Conservation (phyloP, 2,797 vertebrate species). For the Pristis pectinata region DNA sequence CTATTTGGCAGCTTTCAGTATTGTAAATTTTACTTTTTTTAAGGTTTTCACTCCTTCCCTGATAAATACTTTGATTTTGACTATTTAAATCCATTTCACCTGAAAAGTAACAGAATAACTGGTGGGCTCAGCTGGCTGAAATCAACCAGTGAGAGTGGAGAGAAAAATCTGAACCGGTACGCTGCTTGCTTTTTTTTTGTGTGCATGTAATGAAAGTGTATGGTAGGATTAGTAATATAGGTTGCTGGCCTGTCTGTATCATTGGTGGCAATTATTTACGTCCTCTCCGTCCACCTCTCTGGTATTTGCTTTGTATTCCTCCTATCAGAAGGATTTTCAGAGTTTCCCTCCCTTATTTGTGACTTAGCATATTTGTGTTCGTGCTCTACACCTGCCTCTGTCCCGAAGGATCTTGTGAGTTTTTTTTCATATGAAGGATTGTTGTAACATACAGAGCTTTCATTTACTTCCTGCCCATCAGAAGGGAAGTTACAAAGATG, state of each 20-base stretch:
- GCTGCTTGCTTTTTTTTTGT: neutral
- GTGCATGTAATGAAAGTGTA: too few relatives aligned
- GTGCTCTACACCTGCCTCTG: too few relatives aligned
- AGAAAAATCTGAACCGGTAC: neutral
- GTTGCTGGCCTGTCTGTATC: neutral
- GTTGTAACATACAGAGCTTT: neutral
- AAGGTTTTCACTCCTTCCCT: neutral
- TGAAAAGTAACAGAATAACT: neutral
- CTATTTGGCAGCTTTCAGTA: neutral
- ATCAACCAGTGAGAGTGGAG: neutral
- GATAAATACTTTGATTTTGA: neutral
- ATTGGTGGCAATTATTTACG: neutral
- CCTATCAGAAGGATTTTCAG: neutral
- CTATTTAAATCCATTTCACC: neutral
- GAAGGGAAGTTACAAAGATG: neutral
- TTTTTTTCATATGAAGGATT: neutral
- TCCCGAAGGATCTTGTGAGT: neutral
- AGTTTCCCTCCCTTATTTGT: neutral
- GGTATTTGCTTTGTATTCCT: neutral
- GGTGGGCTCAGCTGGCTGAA: neutral
- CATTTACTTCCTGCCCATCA: neutral
- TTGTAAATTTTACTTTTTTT: neutral
- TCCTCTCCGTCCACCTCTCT: neutral
- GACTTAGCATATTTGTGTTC: neutral
- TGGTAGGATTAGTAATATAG: neutral